Evolutionary conservation across 2,113 vertebrate species (phyloP), one percentile per base, ranked within the genome.

Genomic region (Misgurnus mizolepis): DNA sequence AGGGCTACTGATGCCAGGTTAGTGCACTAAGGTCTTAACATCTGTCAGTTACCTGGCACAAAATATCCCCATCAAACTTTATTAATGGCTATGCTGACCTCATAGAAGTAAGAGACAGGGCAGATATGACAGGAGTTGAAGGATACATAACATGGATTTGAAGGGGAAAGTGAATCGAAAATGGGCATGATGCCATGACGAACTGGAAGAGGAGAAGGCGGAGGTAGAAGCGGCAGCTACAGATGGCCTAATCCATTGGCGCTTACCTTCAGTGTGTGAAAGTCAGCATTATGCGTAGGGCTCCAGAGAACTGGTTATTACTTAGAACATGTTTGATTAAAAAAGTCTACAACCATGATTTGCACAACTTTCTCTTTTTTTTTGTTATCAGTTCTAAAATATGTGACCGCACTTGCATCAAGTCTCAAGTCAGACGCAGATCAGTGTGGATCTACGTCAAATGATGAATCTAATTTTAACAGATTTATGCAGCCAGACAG

Each of bases 391-490:
- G 27, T 34, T 34, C 27, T 34, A 34, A 34, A 34, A 34, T 34
- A 34, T 34, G 27, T 47, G 45, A 2, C 7, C 7, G 45, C 5
- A n/a, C 56, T 58, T 22, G 65, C 6, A 27, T 65, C 66, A 50
- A 5, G 60, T 40, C 58, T 3, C 47, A 76, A 64, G 7, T 22
- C 18, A 27, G 68, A 49, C 39, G 14, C 5, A 17, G 14, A 43
- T 45, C 65, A 74, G 34, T 17, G 6, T 53, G n/a, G 49, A 75
- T 22, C 18, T n/a, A 6, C 39, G 27, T n/a, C 14, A 58, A 65
- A 79, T 61, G 58, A 58, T 70, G 56, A 76, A 83, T 81, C 65
- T 76, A 72, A 82, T 80, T 80, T 84, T 43, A 72, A 75, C 49
- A 64, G 75, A 83, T 83, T 74, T 71, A 80, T 61, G 8, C 72